Base-by-base conservation (phyloP, 1,140 invertebrate species). In the Apolygus lucorum region DNA sequence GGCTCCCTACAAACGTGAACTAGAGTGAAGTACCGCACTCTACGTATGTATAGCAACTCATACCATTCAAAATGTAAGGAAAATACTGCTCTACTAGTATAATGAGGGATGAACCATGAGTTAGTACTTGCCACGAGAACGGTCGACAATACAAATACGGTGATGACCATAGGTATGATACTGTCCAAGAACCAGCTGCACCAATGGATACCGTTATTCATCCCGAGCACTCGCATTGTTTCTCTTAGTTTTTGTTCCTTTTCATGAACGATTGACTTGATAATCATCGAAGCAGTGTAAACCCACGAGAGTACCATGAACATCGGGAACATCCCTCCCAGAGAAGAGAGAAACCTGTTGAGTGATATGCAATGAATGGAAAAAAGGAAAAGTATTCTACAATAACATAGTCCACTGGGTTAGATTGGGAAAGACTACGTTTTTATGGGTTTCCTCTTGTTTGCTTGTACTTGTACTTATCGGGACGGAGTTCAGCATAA, bases 191-290 rank as follows among this genome's bases (percentile, higher is more conserved):
- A 86, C 85, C 85, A 87, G 2, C 83, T 80, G 13, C 81, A 42
- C 86, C 85, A 87, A 71, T 86, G 81, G 1, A 85, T 80, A 1
- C 74, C 77, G 75, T 84, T 85, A 1, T 78, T 78, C 2, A 87
- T 76, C 8, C 86, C 86, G 83, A 87, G 86, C 1, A 85, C 82
- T 76, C 80, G 81, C 84, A 87, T 86, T 0, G 84, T 82, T 76
- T 87, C 85, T 73, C 84, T 85, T 25, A 87, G 76, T 27, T 80
- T 78, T 69, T 79, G 75, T 74, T 89, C 87, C 76, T 89, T 89
- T 76, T 89, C 87, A 72, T 84, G 80, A 17, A 89, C 87, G 72
- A 90, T 84, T 49, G 81, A 83, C 75, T 88, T 89, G 26, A 87
- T 81, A 2, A 88, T 80, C 81, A 88, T 84, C 0, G 85, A 78